A percentile compares a stretch with the other conserved stretches of the same genome.
Conservation (phyloP, 2,113 vertebrate species). For the Heterochromis multidens region DNA sequence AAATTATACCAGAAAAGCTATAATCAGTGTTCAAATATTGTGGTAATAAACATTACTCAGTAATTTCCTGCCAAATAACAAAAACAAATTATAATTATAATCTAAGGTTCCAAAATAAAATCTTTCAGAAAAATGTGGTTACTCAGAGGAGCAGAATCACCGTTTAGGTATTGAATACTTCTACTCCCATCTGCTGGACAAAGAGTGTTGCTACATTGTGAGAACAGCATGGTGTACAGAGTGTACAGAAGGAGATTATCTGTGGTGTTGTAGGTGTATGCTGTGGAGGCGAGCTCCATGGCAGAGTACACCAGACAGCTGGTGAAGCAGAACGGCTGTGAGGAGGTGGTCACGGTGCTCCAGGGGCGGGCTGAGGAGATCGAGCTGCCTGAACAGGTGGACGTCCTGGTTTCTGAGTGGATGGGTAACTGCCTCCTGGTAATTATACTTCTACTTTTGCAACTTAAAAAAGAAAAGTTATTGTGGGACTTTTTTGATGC, state of each 20-base stretch:
- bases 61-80: neutral
- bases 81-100: neutral
- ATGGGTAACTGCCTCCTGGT: slow-evolving; percentile 87
- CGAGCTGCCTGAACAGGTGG: slow-evolving; percentile 77
- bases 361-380: slow-evolving; percentile 79
- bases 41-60: too few relatives aligned
- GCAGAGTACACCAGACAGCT: slow-evolving; percentile 77
- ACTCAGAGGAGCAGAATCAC: neutral
- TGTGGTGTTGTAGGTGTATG: slow-evolving; percentile 74
- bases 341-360: slow-evolving; percentile 72
- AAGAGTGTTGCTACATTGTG: neutral
- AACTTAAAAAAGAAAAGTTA: neutral
- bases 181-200: slow-evolving; percentile 24
- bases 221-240: neutral
- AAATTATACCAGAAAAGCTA: neutral
- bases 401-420: slow-evolving; percentile 83
- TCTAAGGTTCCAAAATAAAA: neutral
- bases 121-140: neutral
- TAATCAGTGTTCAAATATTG: neutral
- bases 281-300: slow-evolving; percentile 82
- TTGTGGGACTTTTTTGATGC: neutral
- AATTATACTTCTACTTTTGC: slow-evolving; percentile 3
- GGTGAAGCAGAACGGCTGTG: slow-evolving; percentile 76
- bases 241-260: neutral
- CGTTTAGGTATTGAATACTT: neutral